Evolutionary conservation across 2,888 invertebrate genomes (phyloP).

Genomic region (Athalia circularis): DNA sequence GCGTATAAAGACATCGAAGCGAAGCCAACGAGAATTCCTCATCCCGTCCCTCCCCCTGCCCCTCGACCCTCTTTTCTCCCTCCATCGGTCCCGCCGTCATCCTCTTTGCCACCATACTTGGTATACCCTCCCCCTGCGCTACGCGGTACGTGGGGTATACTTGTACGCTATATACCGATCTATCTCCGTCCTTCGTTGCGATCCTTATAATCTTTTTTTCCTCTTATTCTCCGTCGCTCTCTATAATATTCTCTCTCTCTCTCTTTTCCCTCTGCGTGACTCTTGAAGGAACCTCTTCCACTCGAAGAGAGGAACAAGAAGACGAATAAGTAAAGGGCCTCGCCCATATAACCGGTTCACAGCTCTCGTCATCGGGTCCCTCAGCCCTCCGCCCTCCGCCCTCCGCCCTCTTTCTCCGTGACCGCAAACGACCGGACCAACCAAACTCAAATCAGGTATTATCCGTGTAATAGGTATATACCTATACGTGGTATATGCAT

Average conservation of each 20-base stretch:
- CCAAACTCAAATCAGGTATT: neutral
- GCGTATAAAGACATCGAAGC: constrained; percentile 74
- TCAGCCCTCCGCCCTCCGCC: constrained; percentile 57
- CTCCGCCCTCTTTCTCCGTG: constrained; percentile 53
- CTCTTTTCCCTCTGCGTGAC: constrained; percentile 53
- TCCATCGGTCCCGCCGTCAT: constrained; percentile 64
- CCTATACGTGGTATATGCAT: neutral
- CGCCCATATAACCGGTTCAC: constrained; percentile 74
- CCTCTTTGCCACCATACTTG: constrained; percentile 72
- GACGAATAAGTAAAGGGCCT: constrained; percentile 69
- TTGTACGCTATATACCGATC: neutral
- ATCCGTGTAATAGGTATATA: no score
- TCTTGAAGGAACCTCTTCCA: constrained; percentile 50
- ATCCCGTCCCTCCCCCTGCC: constrained; percentile 65
- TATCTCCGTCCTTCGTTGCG: constrained; percentile 13
- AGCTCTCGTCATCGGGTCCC: constrained; percentile 60
- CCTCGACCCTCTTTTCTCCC: constrained; percentile 59
- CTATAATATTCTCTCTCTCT: constrained; percentile 26
- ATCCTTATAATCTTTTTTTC: constrained; percentile 1
- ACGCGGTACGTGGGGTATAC: neutral
- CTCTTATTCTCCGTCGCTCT: neutral
- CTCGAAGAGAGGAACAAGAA: constrained; percentile 56
- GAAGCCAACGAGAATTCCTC: constrained; percentile 74
- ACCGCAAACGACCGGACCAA: constrained; percentile 52
- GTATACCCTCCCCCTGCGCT: constrained; percentile 58